phyloP scores from a whole-genome alignment of 2,797 vertebrate species.

The Rhinophrynus dorsalis region DNA sequence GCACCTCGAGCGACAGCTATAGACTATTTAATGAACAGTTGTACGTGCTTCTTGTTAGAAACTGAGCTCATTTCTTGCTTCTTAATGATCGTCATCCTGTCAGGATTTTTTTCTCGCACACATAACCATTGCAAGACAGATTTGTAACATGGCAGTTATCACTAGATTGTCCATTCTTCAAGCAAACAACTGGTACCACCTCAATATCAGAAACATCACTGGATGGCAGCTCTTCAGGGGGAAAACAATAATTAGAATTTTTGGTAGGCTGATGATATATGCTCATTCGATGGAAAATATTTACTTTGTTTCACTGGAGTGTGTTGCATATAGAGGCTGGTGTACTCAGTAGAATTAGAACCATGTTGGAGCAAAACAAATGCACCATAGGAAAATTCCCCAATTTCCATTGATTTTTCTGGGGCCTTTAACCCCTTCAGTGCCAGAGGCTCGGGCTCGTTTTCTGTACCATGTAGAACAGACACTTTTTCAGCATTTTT shows the following conservation, averaged over 20 bases:
- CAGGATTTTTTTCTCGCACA: slow-evolving; percentile 28
- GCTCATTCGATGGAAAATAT: slow-evolving; percentile 27
- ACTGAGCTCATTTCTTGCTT: slow-evolving; percentile 37
- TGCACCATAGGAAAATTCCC: no score
- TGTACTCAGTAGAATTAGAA: no score
- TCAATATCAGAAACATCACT: slow-evolving; percentile 28
- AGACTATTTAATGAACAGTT: slow-evolving; percentile 47
- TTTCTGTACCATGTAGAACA: no score
- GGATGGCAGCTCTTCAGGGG: slow-evolving; percentile 19
- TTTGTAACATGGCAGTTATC: slow-evolving; percentile 43
- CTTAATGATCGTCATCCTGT: slow-evolving; percentile 47
- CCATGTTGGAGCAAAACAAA: no score
- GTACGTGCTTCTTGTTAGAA: slow-evolving; percentile 47
- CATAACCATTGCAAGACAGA: slow-evolving; percentile 44
- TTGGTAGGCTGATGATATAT: slow-evolving; percentile 5
- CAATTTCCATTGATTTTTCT: no score
- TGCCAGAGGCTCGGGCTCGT: no score
- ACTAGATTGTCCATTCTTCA: slow-evolving; percentile 40
- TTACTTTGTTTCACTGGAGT: slow-evolving; percentile 17
- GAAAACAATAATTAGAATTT: slow-evolving; percentile 43
- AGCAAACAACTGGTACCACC: slow-evolving; percentile 42
- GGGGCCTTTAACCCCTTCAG: no score
- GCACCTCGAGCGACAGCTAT: slow-evolving; percentile 44
- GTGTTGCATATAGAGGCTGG: slow-evolving; percentile 6
- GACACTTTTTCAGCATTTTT: no score